Evolutionary conservation across 2,113 vertebrate genomes (phyloP).

Genomic region (Tricholaema leucomelas): DNA sequence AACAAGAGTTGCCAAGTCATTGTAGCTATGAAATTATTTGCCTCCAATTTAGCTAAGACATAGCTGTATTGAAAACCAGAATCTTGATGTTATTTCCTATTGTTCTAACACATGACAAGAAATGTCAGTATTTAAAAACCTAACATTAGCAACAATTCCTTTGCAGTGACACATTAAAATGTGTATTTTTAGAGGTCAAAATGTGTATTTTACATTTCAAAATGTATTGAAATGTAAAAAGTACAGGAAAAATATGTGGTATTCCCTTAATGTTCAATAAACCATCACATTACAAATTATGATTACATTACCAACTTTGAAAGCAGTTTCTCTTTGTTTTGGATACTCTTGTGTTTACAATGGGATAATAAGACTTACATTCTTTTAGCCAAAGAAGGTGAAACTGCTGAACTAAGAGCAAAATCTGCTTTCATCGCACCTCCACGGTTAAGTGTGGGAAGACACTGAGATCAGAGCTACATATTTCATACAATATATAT

Average conservation of each 20-base stretch:
- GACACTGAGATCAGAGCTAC: neutral
- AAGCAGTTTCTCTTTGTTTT: neutral
- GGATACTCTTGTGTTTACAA: neutral
- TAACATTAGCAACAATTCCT: neutral
- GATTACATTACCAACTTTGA: neutral
- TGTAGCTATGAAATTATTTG: neutral
- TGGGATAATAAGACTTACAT: neutral
- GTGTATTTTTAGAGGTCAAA: neutral
- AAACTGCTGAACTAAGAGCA: neutral
- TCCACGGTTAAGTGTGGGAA: neutral
- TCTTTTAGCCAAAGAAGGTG: neutral
- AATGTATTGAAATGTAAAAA: neutral
- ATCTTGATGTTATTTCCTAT: neutral
- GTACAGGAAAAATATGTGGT: neutral
- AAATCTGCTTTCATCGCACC: neutral
- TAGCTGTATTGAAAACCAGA: neutral
- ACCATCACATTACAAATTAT: neutral
- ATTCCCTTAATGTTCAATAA: neutral
- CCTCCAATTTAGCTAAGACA: neutral
- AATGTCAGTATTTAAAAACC: neutral
- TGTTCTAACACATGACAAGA: neutral
- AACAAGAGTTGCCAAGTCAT: constrained; percentile 37
- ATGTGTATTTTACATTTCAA: neutral
- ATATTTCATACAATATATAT: neutral
- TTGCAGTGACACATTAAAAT: neutral